Conservation (phyloP, 2,113 vertebrate species). For the Corydoras maculifer region DNA sequence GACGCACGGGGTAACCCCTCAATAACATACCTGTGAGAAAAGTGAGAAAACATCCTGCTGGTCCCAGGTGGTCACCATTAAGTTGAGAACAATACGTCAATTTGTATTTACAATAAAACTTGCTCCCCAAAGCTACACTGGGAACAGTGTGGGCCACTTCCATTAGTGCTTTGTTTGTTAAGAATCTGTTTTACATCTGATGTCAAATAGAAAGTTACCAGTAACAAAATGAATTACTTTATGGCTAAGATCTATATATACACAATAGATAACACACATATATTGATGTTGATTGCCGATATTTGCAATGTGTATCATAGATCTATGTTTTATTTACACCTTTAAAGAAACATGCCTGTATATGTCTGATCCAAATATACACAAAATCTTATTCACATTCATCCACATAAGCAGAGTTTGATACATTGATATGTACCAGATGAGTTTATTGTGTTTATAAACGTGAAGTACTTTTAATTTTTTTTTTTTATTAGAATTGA, state of each 20-base stretch:
- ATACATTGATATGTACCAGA: too few species aligned
- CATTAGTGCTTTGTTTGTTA: conserved; percentile 10
- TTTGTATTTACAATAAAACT: background rate
- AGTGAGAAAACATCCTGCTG: background rate
- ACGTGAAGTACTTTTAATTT: too few species aligned
- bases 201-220: conserved; percentile 3
- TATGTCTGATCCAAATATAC: too few species aligned
- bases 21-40: conserved; percentile 58
- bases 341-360: too few species aligned
- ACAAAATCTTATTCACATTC: too few species aligned
- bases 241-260: background rate
- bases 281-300: background rate
- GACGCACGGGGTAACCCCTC: conserved; percentile 8
- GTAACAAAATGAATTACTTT: conserved; percentile 6
- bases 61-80: conserved; percentile 15
- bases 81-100: conserved; percentile 14
- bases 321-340: too few species aligned
- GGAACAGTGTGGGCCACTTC: background rate
- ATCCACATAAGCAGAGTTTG: too few species aligned
- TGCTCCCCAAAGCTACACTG: background rate
- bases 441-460: too few species aligned
- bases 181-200: conserved; percentile 7
- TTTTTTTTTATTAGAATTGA: too few species aligned
- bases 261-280: background rate
- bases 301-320: too few species aligned